Evolutionary conservation across 2,113 vertebrate species (phyloP).

Genomic region (Rhegmatorhina hoffmannsi): DNA sequence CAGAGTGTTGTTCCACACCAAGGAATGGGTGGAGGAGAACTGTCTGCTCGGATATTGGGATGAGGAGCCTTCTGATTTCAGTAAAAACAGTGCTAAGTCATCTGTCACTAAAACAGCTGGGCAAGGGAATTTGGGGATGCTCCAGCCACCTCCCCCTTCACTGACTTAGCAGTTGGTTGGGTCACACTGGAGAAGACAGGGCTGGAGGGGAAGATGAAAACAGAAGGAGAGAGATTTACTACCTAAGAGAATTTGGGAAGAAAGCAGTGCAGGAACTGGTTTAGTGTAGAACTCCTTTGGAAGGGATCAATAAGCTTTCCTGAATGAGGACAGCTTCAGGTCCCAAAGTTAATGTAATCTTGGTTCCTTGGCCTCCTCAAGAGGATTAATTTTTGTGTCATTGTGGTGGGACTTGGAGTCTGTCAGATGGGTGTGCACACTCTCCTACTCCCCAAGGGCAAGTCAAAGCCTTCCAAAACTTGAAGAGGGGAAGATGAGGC

Average conservation of each 20-base stretch:
- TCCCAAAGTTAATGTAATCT: not conserved
- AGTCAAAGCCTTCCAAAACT: not conserved
- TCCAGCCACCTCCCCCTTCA: not conserved
- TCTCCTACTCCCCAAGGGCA: not conserved
- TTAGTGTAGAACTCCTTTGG: not conserved
- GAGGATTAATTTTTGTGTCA: not conserved
- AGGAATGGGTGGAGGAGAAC: not conserved
- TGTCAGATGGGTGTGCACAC: not conserved
- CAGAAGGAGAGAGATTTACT: not conserved
- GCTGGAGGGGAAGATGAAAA: not conserved
- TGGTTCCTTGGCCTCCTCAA: not conserved
- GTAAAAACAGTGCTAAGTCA: not conserved
- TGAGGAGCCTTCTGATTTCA: not conserved
- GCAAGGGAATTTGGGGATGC: not conserved
- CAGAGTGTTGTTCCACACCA: not conserved
- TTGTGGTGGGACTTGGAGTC: not conserved
- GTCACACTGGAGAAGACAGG: not conserved
- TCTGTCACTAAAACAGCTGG: not conserved
- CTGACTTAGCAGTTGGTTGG: not conserved
- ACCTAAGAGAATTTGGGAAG: not conserved
- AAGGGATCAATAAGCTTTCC: not conserved
- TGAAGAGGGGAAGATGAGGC: not conserved
- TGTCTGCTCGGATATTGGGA: not conserved
- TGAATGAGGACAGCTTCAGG: not conserved
- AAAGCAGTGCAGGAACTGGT: not conserved